Evolutionary conservation across 2,797 vertebrate genomes (phyloP), one percentile per base, ranked within the genome.

Genomic region (Acrossocheilus fasciatus): DNA sequence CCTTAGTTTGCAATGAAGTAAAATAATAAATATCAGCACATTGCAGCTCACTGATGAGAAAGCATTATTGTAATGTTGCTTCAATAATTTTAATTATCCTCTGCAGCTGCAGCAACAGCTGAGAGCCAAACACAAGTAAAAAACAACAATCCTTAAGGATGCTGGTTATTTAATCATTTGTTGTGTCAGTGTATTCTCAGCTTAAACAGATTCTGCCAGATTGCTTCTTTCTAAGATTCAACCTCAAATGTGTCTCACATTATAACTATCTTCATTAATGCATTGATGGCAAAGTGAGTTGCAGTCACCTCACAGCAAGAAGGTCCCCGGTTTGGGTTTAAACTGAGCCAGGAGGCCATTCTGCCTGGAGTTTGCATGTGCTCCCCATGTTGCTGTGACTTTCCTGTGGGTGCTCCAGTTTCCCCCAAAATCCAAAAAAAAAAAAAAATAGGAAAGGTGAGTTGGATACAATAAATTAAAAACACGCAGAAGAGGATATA

Each of bases 1-100:
- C 41, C 68, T 76, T n/a, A 52, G 34, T 82, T 77, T 64, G 8
- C 9, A 6, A 4, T 34, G 2, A 52, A 50, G 6, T 34, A 18
- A 50, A 34, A 52, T 54, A 84, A 75, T 64, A 86, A 76, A 82
- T 83, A 70, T 89, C 36, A 47, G 17, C 41, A 17, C 6, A 62
- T 12, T 39, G 83, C 87, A 43, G 57, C 43, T 45, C 23, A 64
- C 17, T 81, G 82, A 47, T 74, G 17, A 50, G 15, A 47, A n/a
- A 23, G 20, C 20, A 77, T 77, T 7, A 39, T 57, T 77, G 18
- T n/a, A 39, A n/a, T 77, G 52, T 12, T 57, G 30, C 11, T 54
- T 20, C 34, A 57, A n/a, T 77, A 4, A 57, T 77, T 77, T 41
- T 12, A 77, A n/a, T 77, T 6, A 39, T 77, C 34, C n/a, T 77